A percentile compares a stretch with the other conserved stretches of the same genome.
phyloP scores from a whole-genome alignment of 2,797 vertebrate species.

The Rhabdophis nuchalis region DNA sequence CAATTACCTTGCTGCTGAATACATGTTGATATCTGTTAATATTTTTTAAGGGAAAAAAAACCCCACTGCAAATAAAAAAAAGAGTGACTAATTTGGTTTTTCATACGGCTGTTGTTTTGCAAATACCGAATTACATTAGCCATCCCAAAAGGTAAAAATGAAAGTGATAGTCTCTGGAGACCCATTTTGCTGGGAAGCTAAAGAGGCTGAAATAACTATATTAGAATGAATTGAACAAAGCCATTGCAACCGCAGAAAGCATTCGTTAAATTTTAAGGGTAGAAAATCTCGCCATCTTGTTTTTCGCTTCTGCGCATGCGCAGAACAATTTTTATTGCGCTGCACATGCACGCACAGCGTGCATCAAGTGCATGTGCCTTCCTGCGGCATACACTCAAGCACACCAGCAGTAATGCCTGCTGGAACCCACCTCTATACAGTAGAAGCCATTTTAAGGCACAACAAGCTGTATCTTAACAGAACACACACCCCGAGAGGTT shows the following conservation, averaged over 20 bases:
- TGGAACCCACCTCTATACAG: too few relatives aligned
- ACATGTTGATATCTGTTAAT: conserved; percentile 17
- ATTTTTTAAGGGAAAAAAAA: background rate
- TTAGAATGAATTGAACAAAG: background rate
- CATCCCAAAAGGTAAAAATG: background rate
- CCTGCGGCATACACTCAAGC: too few relatives aligned
- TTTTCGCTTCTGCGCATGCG: too few relatives aligned
- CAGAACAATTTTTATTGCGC: too few relatives aligned
- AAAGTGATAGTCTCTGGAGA: conserved; percentile 23
- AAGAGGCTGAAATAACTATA: conserved; percentile 6
- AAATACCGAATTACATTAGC: conserved; percentile 1
- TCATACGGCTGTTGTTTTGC: conserved; percentile 6
- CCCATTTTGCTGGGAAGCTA: background rate
- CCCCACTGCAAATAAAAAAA: conserved; percentile 4
- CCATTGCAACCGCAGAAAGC: background rate
- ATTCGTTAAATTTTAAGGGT: background rate
- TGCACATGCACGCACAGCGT: too few relatives aligned
- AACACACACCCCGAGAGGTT: too few relatives aligned
- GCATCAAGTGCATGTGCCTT: too few relatives aligned
- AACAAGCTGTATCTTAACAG: too few relatives aligned
- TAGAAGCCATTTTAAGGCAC: too few relatives aligned
- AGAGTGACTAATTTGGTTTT: background rate
- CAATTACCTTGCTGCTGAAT: conserved; percentile 42
- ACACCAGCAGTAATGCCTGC: too few relatives aligned
- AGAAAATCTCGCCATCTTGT: background rate